These are phyloP conservation scores for Antedon bifida DNA, from an alignment of 35 echinoderm and acorn worm genomes.

Conservation along the genomic window DNA sequence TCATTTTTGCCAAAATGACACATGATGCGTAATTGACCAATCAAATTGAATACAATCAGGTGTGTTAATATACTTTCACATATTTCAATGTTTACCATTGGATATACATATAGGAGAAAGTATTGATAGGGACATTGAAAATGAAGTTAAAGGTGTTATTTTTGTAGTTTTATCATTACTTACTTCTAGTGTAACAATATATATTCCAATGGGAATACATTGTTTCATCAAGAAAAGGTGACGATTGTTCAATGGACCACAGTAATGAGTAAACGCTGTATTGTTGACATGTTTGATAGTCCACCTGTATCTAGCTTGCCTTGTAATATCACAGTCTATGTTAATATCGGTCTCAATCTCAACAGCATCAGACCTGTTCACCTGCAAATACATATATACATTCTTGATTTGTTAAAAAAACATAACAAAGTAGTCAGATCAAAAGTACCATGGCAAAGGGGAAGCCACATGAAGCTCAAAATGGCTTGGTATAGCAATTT, in stretches of 20 bases:
- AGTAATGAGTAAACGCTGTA: not conserved
- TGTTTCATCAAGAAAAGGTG: slow-evolving; percentile 43
- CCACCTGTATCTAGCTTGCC: slow-evolving; percentile 42
- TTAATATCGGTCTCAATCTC: slow-evolving; percentile 43
- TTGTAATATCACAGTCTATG: slow-evolving; percentile 60
- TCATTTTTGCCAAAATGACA: no score
- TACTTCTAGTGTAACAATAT: slow-evolving; percentile 47
- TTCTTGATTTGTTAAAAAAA: no score
- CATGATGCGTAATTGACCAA: no score
- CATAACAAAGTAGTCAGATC: not conserved
- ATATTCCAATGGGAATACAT: slow-evolving; percentile 24
- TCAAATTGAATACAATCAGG: no score
- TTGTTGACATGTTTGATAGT: slow-evolving; percentile 20
- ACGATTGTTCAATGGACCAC: slow-evolving; percentile 35
- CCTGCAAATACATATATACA: slow-evolving; percentile 37
- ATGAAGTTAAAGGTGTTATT: no score
- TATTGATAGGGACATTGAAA: no score
- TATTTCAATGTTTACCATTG: no score
- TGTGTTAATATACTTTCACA: no score
- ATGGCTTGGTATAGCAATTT: no score
- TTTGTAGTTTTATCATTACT: not conserved
- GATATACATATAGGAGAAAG: no score
- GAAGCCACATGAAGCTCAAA: no score
- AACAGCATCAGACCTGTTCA: slow-evolving; percentile 37
- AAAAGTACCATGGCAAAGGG: no score